Evolutionary conservation across 2,797 vertebrate genomes (phyloP).

Genomic region (Lerista edwardsae): DNA sequence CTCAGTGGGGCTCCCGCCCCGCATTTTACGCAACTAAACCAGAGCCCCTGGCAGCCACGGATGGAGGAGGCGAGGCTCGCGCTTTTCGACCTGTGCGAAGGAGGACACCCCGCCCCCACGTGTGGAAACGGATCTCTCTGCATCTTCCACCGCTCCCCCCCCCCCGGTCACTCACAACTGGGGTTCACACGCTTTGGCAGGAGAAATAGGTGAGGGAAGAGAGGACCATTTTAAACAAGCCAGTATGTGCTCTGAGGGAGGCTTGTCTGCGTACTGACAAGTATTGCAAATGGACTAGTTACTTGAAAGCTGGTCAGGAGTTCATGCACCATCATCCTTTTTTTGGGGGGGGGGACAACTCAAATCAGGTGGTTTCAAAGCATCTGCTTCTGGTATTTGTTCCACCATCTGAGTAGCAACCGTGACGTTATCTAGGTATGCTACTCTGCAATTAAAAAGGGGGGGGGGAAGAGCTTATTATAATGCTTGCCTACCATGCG

Average conservation of each 20-base stretch:
- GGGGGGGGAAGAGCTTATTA: constrained; percentile 37
- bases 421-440: constrained; percentile 43
- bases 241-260: background rate
- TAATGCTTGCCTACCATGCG: constrained; percentile 56
- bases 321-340: background rate
- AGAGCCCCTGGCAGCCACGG: background rate
- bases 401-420: constrained; percentile 41
- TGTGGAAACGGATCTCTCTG: background rate
- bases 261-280: background rate
- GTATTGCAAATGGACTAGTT: background rate
- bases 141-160: background rate
- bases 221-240: background rate
- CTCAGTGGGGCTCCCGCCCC: constrained; percentile 37
- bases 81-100: accelerated
- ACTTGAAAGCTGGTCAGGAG: background rate
- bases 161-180: background rate
- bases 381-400: constrained; percentile 23
- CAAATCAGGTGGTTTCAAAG: background rate
- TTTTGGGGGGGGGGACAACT: no score
- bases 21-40: constrained; percentile 45
- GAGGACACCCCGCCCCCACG: no score
- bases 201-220: background rate
- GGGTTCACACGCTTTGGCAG: background rate
- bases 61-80: background rate
- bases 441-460: constrained; percentile 60